phyloP scores from a whole-genome alignment of 2,888 invertebrate genomes.

The Frankliniella fusca region DNA sequence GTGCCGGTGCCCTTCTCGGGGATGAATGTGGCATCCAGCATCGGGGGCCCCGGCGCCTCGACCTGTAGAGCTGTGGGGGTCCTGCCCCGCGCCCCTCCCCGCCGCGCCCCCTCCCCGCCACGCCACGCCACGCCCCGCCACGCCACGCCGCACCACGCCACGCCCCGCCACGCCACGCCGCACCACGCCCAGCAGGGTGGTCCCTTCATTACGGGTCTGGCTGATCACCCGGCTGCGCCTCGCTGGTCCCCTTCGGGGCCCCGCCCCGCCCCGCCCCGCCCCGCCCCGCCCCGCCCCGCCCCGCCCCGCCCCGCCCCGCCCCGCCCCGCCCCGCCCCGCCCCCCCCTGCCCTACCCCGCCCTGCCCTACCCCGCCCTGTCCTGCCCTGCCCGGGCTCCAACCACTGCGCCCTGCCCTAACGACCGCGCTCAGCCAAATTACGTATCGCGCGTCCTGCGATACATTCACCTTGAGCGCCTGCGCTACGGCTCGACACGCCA shows the following conservation, averaged over 20 bases:
- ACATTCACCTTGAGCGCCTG: too few relatives aligned
- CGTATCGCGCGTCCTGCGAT: too few relatives aligned
- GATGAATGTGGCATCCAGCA: too few relatives aligned
- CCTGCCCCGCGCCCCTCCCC: too few relatives aligned
- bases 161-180: background rate
- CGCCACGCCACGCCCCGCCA: background rate
- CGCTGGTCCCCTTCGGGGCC: background rate
- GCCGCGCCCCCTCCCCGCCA: too few relatives aligned
- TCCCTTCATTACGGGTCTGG: background rate
- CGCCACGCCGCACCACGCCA: background rate
- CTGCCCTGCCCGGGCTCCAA: background rate
- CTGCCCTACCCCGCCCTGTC: background rate
- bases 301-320: background rate
- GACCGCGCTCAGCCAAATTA: too few relatives aligned
- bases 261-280: background rate
- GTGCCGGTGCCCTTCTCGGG: too few relatives aligned
- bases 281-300: too few relatives aligned
- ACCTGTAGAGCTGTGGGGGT: too few relatives aligned
- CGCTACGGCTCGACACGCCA: too few relatives aligned
- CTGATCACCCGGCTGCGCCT: background rate
- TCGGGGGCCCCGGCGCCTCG: too few relatives aligned
- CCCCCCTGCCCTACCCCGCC: background rate
- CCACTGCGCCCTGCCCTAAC: too few relatives aligned
- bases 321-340: background rate
- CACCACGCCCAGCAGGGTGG: background rate